A percentile compares a stretch with the other conserved stretches of the same genome.
Evolutionary conservation across 2,888 invertebrate species (phyloP).

Genomic region (Branchipolynoe longqiensis): DNA sequence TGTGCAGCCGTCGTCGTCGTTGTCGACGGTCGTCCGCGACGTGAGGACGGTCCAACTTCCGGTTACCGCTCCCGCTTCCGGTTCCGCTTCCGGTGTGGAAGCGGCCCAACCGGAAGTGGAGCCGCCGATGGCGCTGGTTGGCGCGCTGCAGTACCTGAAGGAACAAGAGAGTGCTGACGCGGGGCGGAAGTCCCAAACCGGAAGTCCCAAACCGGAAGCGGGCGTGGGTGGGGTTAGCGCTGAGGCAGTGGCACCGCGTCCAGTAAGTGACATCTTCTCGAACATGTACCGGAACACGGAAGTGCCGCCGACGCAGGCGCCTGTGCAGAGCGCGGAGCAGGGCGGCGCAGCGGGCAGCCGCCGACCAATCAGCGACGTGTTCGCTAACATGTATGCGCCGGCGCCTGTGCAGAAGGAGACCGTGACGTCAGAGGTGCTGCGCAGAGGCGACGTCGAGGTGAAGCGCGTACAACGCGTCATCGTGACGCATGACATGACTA

Average conservation of each 20-base stretch:
- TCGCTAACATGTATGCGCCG: conserved; percentile 30
- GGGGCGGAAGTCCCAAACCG: neutral
- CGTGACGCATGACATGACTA: conserved; percentile 12
- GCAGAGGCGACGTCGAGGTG: conserved; percentile 21
- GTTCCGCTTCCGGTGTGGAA: neutral
- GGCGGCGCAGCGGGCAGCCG: neutral
- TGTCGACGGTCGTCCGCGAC: too few species aligned
- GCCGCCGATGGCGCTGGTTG: conserved; percentile 59
- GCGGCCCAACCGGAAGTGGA: neutral
- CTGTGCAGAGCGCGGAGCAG: neutral
- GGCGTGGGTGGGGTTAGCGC: neutral
- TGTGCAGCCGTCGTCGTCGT: too few species aligned
- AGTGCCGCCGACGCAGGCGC: neutral
- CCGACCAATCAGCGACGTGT: conserved; percentile 44
- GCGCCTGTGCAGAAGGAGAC: conserved; percentile 17
- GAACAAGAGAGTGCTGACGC: neutral
- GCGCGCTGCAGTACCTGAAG: conserved; percentile 57
- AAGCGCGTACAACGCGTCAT: conserved; percentile 1
- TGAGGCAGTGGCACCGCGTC: neutral
- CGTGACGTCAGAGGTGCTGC: conserved; percentile 6
- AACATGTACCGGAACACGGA: neutral
- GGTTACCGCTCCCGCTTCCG: neutral
- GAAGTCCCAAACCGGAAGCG: neutral
- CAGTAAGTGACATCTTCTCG: conserved; percentile 37
- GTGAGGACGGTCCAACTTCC: neutral